Conservation (phyloP, 2,888 invertebrate species). For the Drosophila subquinaria region DNA sequence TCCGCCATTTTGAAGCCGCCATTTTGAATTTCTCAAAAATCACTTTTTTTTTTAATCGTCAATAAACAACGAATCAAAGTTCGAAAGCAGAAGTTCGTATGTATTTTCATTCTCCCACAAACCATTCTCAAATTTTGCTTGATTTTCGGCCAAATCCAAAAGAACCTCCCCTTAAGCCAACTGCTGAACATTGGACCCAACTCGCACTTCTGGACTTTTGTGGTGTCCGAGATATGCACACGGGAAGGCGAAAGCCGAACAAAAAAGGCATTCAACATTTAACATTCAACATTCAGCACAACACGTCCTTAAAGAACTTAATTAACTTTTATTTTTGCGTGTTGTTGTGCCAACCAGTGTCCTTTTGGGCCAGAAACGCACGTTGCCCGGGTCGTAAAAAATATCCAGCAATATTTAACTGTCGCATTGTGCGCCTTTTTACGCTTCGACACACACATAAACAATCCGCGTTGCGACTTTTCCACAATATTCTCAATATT, state of each 20-base stretch:
- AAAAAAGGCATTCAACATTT: conserved; percentile 34
- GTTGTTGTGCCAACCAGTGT: conserved; percentile 16
- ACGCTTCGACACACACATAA: conserved; percentile 74
- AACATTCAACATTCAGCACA: conserved; percentile 17
- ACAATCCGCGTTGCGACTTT: conserved; percentile 62
- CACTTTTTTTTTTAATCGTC: too few relatives aligned
- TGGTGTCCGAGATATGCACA: conserved; percentile 52
- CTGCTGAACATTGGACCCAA: conserved; percentile 6
- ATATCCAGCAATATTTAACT: conserved; percentile 74
- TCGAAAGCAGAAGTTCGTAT: too few relatives aligned
- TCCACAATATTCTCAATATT: conserved; percentile 62
- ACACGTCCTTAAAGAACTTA: conserved; percentile 77
- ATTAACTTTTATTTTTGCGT: conserved; percentile 66
- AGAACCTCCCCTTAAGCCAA: too few relatives aligned
- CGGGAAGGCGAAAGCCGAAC: conserved; percentile 5
- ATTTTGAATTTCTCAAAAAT: too few relatives aligned
- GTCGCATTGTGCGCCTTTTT: conserved; percentile 73
- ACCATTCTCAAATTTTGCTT: too few relatives aligned
- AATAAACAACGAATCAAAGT: too few relatives aligned
- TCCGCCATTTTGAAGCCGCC: too few relatives aligned
- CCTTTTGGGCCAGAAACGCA: conserved; percentile 23
- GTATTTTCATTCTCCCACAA: too few relatives aligned
- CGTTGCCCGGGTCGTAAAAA: conserved; percentile 55
- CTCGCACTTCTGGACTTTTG: not conserved
- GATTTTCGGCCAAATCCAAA: too few relatives aligned